These are phyloP conservation scores for Bruchidius siliquastri DNA, from an alignment of 2,888 invertebrate species.

Conservation along the genomic window DNA sequence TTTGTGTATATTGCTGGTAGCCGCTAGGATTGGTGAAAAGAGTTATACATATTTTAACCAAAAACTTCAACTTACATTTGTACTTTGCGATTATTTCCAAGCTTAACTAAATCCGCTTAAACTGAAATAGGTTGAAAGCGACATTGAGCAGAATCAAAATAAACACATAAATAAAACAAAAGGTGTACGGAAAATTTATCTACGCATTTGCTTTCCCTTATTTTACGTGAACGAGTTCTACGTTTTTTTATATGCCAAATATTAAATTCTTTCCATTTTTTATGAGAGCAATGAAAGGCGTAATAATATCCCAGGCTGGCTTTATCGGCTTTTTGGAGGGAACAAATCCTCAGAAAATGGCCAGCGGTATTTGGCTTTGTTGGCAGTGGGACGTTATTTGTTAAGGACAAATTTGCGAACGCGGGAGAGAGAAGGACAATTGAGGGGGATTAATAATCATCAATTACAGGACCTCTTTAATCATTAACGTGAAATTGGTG, in stretches of 20 bases:
- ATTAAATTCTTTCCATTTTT: not conserved
- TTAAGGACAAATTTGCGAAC: not conserved
- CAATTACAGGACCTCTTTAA: not conserved
- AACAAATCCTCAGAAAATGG: not conserved
- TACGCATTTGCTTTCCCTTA: not conserved
- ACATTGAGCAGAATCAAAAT: too few relatives aligned
- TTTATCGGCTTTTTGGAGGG: not conserved
- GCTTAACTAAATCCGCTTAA: too few relatives aligned
- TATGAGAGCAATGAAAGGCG: not conserved
- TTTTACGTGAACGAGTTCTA: not conserved
- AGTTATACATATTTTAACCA: too few relatives aligned
- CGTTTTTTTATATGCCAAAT: not conserved
- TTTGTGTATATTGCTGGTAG: too few relatives aligned
- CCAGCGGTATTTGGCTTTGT: not conserved
- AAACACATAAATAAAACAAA: too few relatives aligned
- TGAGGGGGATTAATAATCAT: not conserved
- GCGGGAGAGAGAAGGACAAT: not conserved
- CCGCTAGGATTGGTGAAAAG: too few relatives aligned
- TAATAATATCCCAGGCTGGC: not conserved
- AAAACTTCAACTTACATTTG: too few relatives aligned
- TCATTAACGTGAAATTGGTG: too few relatives aligned
- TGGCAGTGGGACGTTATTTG: not conserved
- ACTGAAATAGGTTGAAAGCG: too few relatives aligned
- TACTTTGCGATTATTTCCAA: too few relatives aligned
- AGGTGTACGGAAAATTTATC: not conserved